phyloP scores from a whole-genome alignment of 2,113 vertebrate genomes.

The Dinomys branickii region DNA sequence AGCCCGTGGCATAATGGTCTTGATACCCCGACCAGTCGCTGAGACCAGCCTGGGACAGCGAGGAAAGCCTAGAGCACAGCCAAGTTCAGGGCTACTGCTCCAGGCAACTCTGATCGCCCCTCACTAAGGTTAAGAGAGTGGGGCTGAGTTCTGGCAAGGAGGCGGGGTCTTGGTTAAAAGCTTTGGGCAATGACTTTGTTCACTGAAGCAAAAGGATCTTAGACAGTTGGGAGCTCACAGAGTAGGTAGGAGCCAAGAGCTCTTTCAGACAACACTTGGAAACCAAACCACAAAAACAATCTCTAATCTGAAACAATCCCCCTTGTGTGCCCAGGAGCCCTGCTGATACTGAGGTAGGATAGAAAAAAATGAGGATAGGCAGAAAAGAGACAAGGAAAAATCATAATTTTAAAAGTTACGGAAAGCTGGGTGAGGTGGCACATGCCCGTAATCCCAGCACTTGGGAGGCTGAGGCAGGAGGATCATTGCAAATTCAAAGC shows the following conservation, averaged over 20 bases:
- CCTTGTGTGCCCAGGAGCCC: no score
- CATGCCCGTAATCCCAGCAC: neutral
- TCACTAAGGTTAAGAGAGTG: neutral
- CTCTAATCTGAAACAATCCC: neutral
- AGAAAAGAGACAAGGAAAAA: neutral
- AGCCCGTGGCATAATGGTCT: neutral
- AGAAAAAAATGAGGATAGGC: neutral
- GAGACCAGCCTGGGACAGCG: neutral
- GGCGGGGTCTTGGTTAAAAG: neutral
- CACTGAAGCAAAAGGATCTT: neutral
- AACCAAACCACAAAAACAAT: neutral
- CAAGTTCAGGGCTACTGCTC: neutral
- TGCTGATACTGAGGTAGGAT: neutral
- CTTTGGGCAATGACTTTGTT: neutral
- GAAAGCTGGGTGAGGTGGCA: neutral
- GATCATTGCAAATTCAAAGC: neutral
- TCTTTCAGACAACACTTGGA: neutral
- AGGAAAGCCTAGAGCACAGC: neutral
- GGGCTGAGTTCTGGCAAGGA: neutral
- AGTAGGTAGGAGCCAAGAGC: neutral
- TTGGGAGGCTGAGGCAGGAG: neutral
- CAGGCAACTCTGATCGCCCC: neutral
- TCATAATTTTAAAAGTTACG: neutral
- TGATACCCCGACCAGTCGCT: neutral
- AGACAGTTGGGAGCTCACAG: neutral